Evolutionary conservation across 2,797 vertebrate genomes (phyloP).

Genomic region (Pteronotus mesoamericanus): DNA sequence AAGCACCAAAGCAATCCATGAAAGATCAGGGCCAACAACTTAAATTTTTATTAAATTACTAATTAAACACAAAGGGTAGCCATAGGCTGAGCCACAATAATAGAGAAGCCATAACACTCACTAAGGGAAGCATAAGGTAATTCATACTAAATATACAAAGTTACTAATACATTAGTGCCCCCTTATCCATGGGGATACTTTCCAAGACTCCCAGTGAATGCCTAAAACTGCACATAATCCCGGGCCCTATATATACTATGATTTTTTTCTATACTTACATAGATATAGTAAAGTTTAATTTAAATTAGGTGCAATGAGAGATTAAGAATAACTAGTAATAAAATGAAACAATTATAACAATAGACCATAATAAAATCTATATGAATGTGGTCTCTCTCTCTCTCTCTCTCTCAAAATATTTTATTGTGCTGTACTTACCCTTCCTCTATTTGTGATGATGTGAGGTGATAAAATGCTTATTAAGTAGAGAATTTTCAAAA

Average conservation of each 20-base stretch:
- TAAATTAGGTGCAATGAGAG: background rate
- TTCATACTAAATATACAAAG: constrained; percentile 59
- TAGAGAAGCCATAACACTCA: background rate
- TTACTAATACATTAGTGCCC: background rate
- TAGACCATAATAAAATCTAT: background rate
- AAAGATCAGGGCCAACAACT: background rate
- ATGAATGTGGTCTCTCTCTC: background rate
- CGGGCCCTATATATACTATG: background rate
- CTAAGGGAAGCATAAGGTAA: constrained; percentile 14
- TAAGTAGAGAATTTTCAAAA: background rate
- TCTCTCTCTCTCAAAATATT: background rate
- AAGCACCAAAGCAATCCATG: background rate
- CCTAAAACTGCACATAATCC: background rate
- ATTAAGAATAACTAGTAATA: background rate
- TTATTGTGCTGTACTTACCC: background rate
- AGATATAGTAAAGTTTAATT: background rate
- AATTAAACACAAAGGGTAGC: background rate
- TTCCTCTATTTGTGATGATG: background rate
- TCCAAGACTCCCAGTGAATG: background rate
- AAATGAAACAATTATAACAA: background rate
- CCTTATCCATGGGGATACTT: background rate
- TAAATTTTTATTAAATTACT: constrained; percentile 5
- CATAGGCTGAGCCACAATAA: background rate
- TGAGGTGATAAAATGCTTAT: background rate
- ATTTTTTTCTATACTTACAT: background rate